Evolutionary conservation across 2,888 invertebrate genomes (phyloP), one percentile per base, ranked within the genome.

Genomic region (Sinotaia quadrata): DNA sequence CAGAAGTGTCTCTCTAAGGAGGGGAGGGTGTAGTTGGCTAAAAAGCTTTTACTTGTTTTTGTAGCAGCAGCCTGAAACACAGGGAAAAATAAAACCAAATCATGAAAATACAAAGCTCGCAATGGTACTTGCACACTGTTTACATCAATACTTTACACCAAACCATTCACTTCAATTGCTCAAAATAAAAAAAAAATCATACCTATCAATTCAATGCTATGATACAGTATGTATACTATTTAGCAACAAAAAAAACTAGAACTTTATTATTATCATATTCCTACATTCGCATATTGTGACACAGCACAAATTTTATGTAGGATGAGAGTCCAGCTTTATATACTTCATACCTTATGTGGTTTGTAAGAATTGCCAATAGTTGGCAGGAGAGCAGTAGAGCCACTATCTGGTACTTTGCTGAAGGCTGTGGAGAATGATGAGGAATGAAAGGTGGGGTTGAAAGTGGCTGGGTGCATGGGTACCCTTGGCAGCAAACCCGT

Each of bases 1-100:
- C 62, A 68, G 57, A 52, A 69, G 68, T 83, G 68, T 59, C 80
- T 68, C 70, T 83, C 83, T 63, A 85, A 70, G 10, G 84, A 84
- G 0, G 85, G 85, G 21, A 85, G 74, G 58, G 82, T 82, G 71
- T 83, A 84, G 58, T 80, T 81, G 67, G 80, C 78, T 69, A 79
- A 82, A 71, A 85, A 78, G 49, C 78, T 78, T 73, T 84, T 85
- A 31, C 77, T 78, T 60, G 84, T 69, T 69, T 81, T 82, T 52
- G 70, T 72, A 18, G 78, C 73, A 5, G 79, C 79, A 78, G 82
- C 77, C 66, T 80, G 81, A 29, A 66, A n/a, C n/a, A n/a, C n/a
- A n/a, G n/a, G n/a, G n/a, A n/a, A n/a, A n/a, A n/a, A n/a, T n/a
- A n/a, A n/a, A n/a, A n/a, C n/a, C n/a, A n/a, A n/a, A n/a, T n/a